Base-by-base conservation (phyloP, 1,140 invertebrate species). In the Drosophila orena region DNA sequence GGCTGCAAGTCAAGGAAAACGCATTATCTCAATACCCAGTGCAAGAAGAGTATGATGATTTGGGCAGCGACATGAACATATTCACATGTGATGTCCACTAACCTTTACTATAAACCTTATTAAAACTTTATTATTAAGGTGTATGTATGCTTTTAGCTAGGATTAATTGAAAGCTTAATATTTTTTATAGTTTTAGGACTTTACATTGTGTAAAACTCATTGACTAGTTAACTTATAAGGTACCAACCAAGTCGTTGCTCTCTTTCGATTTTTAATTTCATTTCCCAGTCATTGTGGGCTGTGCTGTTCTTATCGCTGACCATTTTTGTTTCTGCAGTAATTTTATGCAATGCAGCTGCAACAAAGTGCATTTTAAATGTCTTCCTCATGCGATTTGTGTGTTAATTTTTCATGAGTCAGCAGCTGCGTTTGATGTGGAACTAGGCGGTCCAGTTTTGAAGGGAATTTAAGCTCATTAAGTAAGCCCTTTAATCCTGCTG, bases 361-460 rank as follows among this genome's bases (percentile, higher is more conserved):
- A 70, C 83, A 88, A 88, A 88, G 84, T 88, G 84, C 75, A 88
- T 89, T 88, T 88, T 88, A 89, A 89, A 88, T 86, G 61, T 58
- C 56, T 65, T 64, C 59, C 69, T 46, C 77, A 61, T 59, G 66
- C 65, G 66, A 77, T 81, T 77, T 88, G 55, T 71, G 80, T 76
- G 69, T 86, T 75, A 86, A 86, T 81, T 64, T 81, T 81, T 77
- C 81, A 81, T 86, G 79, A 77, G 73, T 43, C 61, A 68, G 61
- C 72, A 69, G 38, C 47, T 27, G 27, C 11, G 54, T 52, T 35
- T 49, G 35, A 56, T n/a, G 22, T 38, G 17, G 6, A 30, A 43
- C n/a, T 35, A 46, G 47, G 55, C 53, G 35, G 47, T 27, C 44
- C 34, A 22, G 30, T 53, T 43, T 43, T 49, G 40, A 42, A 40